phyloP scores from a whole-genome alignment of 2,888 invertebrate species.

The Plebejus melissa region DNA sequence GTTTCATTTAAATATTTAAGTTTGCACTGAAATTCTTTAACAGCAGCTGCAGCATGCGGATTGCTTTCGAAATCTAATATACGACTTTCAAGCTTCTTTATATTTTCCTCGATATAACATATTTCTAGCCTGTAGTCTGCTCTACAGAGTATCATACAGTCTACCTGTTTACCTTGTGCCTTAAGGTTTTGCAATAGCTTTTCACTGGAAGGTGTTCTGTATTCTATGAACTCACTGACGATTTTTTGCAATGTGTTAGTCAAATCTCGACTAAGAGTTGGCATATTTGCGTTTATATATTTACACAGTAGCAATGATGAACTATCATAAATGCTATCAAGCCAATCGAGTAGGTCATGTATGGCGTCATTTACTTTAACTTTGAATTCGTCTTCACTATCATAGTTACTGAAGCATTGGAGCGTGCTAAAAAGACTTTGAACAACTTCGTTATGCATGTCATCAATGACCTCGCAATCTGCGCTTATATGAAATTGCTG shows the following conservation, averaged over 20 bases:
- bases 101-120: slow-evolving; percentile 58
- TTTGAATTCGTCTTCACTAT: slow-evolving; percentile 49
- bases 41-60: slow-evolving; percentile 53
- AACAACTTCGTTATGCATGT: slow-evolving; percentile 61
- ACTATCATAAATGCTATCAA: slow-evolving; percentile 62
- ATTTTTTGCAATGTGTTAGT: slow-evolving; percentile 62
- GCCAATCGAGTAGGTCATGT: slow-evolving; percentile 59
- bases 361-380: slow-evolving; percentile 45
- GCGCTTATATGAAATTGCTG: slow-evolving; percentile 50
- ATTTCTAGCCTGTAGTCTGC: slow-evolving; percentile 58
- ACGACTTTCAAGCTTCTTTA: slow-evolving; percentile 53
- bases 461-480: slow-evolving; percentile 67
- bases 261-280: slow-evolving; percentile 51
- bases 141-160: slow-evolving; percentile 54
- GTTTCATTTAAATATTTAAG: slow-evolving; percentile 58
- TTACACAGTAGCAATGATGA: slow-evolving; percentile 52
- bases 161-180: slow-evolving; percentile 50
- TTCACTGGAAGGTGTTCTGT: slow-evolving; percentile 44
- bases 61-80: slow-evolving; percentile 54
- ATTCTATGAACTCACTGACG: slow-evolving; percentile 51
- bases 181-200: slow-evolving; percentile 53
- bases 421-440: slow-evolving; percentile 50
- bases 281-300: slow-evolving; percentile 51
- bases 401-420: slow-evolving; percentile 51
- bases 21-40: slow-evolving; percentile 56